Evolutionary conservation across 2,797 vertebrate genomes (phyloP).

Genomic region (Bradypus variegatus): DNA sequence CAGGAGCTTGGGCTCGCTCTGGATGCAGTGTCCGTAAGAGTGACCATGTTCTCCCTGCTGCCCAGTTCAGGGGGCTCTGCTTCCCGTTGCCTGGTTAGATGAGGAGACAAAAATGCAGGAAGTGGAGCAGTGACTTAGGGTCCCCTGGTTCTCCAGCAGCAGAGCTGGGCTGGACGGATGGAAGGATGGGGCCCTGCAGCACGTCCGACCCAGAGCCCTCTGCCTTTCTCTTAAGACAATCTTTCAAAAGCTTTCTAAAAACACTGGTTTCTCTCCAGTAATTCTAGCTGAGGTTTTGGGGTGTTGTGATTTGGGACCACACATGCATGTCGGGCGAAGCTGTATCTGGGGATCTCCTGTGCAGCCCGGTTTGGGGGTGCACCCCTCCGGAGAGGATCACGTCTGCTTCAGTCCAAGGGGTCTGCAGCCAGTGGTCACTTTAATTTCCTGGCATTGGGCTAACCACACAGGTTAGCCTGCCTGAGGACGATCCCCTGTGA

Average conservation of each 20-base stretch:
- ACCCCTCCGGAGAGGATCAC: neutral
- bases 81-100: neutral
- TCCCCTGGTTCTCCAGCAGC: too few relatives aligned
- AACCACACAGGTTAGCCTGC: rapidly evolving
- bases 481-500: too few relatives aligned
- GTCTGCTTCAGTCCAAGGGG: neutral
- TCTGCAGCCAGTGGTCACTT: neutral
- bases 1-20: neutral
- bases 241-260: neutral
- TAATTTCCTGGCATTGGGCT: neutral
- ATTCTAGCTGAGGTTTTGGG: neutral
- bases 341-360: neutral
- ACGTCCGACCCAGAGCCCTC: neutral
- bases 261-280: neutral
- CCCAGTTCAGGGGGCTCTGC: neutral
- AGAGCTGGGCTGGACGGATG: neutral
- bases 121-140: neutral
- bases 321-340: rapidly evolving
- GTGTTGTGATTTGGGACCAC: neutral
- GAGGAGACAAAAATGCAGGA: neutral
- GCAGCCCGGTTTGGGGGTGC: neutral
- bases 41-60: neutral
- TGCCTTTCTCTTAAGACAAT: neutral
- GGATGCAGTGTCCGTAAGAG: neutral
- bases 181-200: rapidly evolving